Evolutionary conservation across 2,113 vertebrate genomes (phyloP).

Genomic region (Tauraco erythrolophus): DNA sequence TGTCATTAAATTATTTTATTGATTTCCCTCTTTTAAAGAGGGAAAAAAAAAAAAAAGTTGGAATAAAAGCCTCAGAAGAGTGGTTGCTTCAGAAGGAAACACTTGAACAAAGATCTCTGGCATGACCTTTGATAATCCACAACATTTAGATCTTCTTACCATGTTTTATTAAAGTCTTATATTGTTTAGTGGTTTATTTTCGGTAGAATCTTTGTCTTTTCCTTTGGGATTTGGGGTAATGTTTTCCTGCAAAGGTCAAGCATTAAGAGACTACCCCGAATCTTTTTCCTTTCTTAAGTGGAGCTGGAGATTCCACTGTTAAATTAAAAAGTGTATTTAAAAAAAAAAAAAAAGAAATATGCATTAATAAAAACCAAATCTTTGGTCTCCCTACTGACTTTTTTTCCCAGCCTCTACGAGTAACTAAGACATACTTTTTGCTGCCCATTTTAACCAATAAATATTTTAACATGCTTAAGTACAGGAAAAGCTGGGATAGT

Average conservation of each 20-base stretch:
- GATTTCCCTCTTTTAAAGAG: not conserved
- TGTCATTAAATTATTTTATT: not conserved
- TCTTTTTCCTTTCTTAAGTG: not conserved
- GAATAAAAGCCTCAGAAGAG: not conserved
- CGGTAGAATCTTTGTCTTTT: conserved; percentile 22
- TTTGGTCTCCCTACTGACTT: not conserved
- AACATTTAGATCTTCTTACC: not conserved
- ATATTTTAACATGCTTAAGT: not conserved
- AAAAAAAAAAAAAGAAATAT: not conserved
- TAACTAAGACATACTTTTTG: not conserved
- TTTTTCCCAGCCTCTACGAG: not conserved
- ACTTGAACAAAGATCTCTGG: not conserved
- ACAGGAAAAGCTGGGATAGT: not conserved
- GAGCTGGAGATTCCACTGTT: not conserved
- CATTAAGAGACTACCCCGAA: conserved; percentile 12
- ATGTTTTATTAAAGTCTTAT: conserved; percentile 44
- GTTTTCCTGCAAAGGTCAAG: conserved; percentile 5
- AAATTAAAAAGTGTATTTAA: not conserved
- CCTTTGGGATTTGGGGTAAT: conserved; percentile 17
- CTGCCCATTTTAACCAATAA: not conserved
- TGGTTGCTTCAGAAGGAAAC: not conserved
- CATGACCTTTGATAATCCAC: not conserved
- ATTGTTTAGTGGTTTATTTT: conserved; percentile 56
- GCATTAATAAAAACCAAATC: not conserved
- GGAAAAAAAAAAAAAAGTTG: not conserved